phyloP scores from a whole-genome alignment of 2,888 invertebrate genomes.

The Microctonus brassicae region DNA sequence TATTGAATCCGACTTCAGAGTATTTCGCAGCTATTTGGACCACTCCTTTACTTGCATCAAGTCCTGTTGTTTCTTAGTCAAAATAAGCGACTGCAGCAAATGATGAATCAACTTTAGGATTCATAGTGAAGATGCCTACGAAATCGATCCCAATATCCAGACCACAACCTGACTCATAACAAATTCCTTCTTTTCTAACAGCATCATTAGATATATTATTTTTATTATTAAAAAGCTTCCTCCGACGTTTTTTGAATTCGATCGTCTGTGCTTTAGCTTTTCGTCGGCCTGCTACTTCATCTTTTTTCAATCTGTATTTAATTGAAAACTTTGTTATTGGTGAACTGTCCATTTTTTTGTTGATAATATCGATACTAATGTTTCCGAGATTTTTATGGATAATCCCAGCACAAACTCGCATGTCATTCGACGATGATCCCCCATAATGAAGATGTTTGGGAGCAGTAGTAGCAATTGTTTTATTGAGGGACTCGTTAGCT shows the following conservation, averaged over 20 bases:
- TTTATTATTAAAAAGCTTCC: constrained; percentile 30
- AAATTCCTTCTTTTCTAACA: constrained; percentile 29
- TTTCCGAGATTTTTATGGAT: constrained; percentile 41
- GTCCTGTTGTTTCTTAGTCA: constrained; percentile 3
- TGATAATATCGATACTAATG: constrained; percentile 8
- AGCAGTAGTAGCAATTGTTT: constrained; percentile 34
- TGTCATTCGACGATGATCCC: constrained; percentile 40
- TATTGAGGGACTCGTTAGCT: constrained; percentile 42
- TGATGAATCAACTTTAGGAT: background rate
- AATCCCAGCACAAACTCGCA: constrained; percentile 38
- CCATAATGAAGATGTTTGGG: constrained; percentile 43
- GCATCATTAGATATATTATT: constrained; percentile 11
- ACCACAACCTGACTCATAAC: constrained; percentile 34
- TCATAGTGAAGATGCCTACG: constrained; percentile 16
- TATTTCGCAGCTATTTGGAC: constrained; percentile 21
- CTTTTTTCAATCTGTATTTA: constrained; percentile 17
- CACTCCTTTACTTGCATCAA: constrained; percentile 8
- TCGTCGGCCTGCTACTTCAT: constrained; percentile 15
- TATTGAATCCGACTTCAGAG: background rate
- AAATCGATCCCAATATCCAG: constrained; percentile 36
- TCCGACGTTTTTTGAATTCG: constrained; percentile 35
- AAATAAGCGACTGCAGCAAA: background rate
- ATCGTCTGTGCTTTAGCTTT: background rate
- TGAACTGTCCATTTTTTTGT: constrained; percentile 25
- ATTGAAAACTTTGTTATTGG: constrained; percentile 30